Evolutionary conservation across 2,113 vertebrate genomes (phyloP).

Genomic region (Hydrochoerus hydrochaeris): DNA sequence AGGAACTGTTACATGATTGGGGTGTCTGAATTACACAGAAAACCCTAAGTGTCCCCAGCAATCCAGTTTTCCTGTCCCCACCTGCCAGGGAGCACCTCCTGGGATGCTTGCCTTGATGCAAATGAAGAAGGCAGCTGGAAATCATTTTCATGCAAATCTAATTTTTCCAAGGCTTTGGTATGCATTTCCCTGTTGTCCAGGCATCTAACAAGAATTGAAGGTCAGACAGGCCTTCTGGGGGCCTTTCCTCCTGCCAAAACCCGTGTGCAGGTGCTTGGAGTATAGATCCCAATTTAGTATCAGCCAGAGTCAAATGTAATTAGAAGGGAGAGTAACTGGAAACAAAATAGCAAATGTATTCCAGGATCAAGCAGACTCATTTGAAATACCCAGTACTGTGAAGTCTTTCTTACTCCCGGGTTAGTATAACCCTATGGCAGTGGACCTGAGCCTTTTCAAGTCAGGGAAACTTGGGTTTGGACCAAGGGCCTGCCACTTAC

Average conservation of each 20-base stretch:
- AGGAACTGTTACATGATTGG: not conserved
- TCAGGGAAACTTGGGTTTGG: not conserved
- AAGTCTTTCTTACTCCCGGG: not conserved
- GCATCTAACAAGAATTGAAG: slow-evolving; percentile 54
- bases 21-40: not conserved
- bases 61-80: not conserved
- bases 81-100: not conserved
- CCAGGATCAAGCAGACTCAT: not conserved
- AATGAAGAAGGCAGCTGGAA: slow-evolving; percentile 47
- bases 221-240: not conserved
- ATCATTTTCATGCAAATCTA: slow-evolving; percentile 57
- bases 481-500: not conserved
- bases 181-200: not conserved
- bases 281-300: slow-evolving; percentile 12
- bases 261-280: not conserved
- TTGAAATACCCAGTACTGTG: not conserved
- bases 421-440: not conserved
- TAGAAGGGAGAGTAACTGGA: slow-evolving; percentile 24
- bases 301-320: slow-evolving; percentile 25
- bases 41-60: not conserved
- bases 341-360: not conserved
- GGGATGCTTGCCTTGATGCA: not conserved
- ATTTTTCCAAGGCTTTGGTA: slow-evolving; percentile 56
- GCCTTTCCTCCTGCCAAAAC: slow-evolving; percentile 14
- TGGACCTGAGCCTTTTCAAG: not conserved